phyloP scores from a whole-genome alignment of 2,113 vertebrate genomes.

The Emydocephalus ijimae region DNA sequence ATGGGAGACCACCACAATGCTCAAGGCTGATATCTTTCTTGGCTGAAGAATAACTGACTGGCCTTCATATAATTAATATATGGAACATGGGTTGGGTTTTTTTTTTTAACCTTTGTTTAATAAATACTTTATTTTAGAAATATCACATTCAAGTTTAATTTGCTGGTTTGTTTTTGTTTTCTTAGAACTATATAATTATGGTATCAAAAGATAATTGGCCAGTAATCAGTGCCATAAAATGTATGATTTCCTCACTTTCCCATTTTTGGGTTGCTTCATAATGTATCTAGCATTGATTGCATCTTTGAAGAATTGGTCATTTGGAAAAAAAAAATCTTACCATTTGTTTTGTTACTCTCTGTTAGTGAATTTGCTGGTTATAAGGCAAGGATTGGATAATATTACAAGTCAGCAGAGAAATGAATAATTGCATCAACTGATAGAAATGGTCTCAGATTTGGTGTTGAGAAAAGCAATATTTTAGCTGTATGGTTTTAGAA shows the following conservation, averaged over 20 bases:
- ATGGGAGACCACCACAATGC: no score
- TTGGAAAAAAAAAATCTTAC: neutral
- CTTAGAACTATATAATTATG: neutral
- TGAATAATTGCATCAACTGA: neutral
- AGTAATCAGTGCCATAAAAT: neutral
- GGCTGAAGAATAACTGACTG: neutral
- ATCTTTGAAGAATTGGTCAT: neutral
- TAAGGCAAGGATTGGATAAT: neutral
- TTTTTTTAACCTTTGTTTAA: constrained; percentile 13
- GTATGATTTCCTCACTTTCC: neutral
- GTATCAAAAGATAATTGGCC: neutral
- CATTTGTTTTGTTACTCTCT: neutral
- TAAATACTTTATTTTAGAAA: constrained; percentile 11
- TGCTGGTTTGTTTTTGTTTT: neutral
- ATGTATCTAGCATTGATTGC: neutral
- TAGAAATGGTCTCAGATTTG: neutral
- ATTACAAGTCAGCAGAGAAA: neutral
- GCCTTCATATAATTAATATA: constrained; percentile 7
- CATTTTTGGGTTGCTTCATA: neutral
- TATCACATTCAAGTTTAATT: neutral
- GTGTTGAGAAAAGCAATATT: neutral
- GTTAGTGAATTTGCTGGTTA: neutral
- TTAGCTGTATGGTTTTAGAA: neutral
- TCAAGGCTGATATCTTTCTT: constrained; percentile 21
- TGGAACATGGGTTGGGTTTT: neutral